These are phyloP conservation scores for Suncus etruscus DNA, from an alignment of 2,113 vertebrate genomes.

Conservation along the genomic window DNA sequence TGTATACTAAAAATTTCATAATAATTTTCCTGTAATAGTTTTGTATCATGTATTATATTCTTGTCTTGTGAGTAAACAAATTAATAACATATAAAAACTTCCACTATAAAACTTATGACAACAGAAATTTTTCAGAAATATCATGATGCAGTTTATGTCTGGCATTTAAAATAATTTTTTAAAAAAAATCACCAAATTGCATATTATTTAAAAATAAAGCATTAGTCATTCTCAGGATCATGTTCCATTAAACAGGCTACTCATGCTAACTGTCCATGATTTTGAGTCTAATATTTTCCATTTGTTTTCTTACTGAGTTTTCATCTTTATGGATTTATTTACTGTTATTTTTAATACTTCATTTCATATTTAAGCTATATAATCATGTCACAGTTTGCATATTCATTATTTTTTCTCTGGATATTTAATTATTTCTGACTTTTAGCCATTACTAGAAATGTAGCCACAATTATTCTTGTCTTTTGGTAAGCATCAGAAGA, in stretches of 20 bases:
- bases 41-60: neutral
- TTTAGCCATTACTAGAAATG: neutral
- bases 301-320: neutral
- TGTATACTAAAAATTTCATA: neutral
- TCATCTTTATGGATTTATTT: neutral
- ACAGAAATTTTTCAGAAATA: neutral
- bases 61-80: neutral
- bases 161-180: neutral
- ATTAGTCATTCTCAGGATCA: neutral
- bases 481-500: neutral
- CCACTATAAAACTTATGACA: neutral
- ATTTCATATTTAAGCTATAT: neutral
- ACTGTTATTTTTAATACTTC: neutral
- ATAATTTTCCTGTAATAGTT: neutral
- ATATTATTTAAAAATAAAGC: neutral
- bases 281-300: neutral
- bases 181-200: neutral
- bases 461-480: neutral
- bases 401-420: neutral
- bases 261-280: neutral
- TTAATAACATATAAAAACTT: neutral
- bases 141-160: neutral
- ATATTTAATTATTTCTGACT: neutral
- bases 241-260: neutral
- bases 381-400: neutral